A percentile compares a stretch with the other conserved stretches of the same genome.
Conservation (phyloP, 1,140 invertebrate genomes). For the Fopius arisanus region DNA sequence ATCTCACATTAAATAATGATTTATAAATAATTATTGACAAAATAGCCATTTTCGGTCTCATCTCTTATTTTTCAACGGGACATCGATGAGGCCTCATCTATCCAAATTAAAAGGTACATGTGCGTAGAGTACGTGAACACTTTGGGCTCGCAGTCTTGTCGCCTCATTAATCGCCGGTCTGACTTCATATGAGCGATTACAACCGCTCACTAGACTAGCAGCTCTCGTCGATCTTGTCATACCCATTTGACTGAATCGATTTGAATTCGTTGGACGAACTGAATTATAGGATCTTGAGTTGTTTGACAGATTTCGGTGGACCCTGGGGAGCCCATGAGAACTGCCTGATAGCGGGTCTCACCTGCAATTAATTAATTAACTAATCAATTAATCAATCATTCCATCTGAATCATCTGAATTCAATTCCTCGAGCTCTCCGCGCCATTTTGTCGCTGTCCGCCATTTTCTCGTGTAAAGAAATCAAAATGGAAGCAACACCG, state of each 20-base stretch:
- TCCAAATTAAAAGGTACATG: conserved; percentile 31
- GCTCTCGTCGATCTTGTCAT: conserved; percentile 17
- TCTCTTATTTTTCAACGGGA: neutral
- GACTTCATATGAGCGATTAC: conserved; percentile 31
- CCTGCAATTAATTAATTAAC: conserved; percentile 23
- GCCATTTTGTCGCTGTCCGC: too few relatives aligned
- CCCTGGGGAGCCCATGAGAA: conserved; percentile 20
- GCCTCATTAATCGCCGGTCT: conserved; percentile 20
- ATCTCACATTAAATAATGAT: neutral
- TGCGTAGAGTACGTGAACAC: conserved; percentile 37
- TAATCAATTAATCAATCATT: too few relatives aligned
- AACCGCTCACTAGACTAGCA: conserved; percentile 5
- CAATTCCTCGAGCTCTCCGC: too few relatives aligned
- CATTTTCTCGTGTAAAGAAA: too few relatives aligned
- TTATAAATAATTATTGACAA: neutral
- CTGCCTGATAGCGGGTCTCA: conserved; percentile 26
- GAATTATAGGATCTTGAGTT: neutral
- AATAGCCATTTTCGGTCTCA: neutral
- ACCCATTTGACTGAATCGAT: conserved; percentile 6
- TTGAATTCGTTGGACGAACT: neutral
- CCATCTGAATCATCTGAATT: too few relatives aligned
- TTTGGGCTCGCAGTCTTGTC: conserved; percentile 36
- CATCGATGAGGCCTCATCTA: neutral
- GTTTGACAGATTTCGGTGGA: neutral
- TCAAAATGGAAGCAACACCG: too few relatives aligned